Percentiles rank a stretch among this genome's conserved stretches.
These are phyloP conservation scores for Cassiopea andromeda DNA, from an alignment of 30 jellyfish, hydroid and myxozoan species.

Conservation along the genomic window DNA sequence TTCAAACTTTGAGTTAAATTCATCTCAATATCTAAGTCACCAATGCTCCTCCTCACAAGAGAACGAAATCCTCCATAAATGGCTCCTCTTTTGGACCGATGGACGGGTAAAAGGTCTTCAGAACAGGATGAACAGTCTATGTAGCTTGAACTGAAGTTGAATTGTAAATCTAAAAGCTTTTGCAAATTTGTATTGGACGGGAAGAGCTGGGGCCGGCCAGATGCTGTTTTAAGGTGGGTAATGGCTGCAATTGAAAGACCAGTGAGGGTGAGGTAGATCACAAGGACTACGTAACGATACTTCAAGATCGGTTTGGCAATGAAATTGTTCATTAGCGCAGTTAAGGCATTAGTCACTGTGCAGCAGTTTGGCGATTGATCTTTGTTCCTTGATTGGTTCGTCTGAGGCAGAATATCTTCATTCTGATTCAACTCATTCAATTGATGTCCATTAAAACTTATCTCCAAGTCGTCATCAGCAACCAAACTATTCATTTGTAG, in stretches of 20 bases:
- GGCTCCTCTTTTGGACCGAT: neutral
- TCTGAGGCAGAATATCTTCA: neutral
- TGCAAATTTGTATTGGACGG: slow-evolving; percentile 66
- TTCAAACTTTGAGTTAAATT: neutral
- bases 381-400: neutral
- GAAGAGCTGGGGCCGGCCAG: slow-evolving; percentile 78
- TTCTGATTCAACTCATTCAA: neutral
- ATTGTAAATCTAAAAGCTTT: slow-evolving; percentile 49
- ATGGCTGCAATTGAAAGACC: slow-evolving; percentile 47
- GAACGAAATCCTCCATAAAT: neutral
- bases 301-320: slow-evolving; percentile 58
- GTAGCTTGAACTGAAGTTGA: slow-evolving; percentile 63
- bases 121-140: slow-evolving; percentile 65
- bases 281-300: slow-evolving; percentile 41
- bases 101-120: slow-evolving; percentile 23
- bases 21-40: neutral
- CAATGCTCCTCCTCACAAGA: slow-evolving; percentile 38
- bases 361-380: slow-evolving; percentile 44
- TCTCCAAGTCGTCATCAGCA: slow-evolving; percentile 29
- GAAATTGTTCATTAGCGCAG: slow-evolving; percentile 43
- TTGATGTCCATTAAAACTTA: slow-evolving; percentile 7
- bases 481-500: slow-evolving; percentile 16
- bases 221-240: slow-evolving; percentile 64
- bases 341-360: slow-evolving; percentile 41
- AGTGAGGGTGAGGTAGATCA: slow-evolving; percentile 19